phyloP scores from a whole-genome alignment of 1,140 invertebrate genomes.

The Cheumatopsyche charites region DNA sequence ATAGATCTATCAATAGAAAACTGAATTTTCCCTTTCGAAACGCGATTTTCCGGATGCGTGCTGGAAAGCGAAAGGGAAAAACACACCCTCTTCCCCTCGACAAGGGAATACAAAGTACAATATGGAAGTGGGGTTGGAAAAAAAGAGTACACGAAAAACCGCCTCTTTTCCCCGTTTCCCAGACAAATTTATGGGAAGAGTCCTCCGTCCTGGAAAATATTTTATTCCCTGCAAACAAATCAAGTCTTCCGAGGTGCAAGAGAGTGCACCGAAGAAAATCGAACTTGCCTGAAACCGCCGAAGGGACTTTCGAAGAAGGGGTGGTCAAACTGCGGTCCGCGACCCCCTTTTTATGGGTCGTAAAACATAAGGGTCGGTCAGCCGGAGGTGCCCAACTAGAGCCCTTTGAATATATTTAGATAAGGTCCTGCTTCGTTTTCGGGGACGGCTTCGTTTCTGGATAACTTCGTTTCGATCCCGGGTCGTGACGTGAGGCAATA shows the following conservation, averaged over 20 bases:
- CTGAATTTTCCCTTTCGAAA: conserved; percentile 3
- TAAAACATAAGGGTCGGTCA: conserved; percentile 26
- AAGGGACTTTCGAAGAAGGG: not conserved
- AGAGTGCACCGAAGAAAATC: conserved; percentile 7
- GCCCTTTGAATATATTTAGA: conserved; percentile 21
- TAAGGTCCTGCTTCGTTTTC: not conserved
- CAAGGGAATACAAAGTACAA: not conserved
- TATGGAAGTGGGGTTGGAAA: not conserved
- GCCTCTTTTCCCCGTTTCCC: not conserved
- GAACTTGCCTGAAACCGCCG: not conserved
- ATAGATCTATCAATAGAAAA: not conserved
- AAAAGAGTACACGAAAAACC: not conserved
- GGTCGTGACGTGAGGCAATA: too few relatives aligned
- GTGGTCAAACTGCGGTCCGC: not conserved
- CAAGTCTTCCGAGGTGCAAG: not conserved
- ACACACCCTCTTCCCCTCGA: too few relatives aligned
- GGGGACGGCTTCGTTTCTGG: too few relatives aligned
- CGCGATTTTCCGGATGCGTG: conserved; percentile 1
- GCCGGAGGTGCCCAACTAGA: not conserved
- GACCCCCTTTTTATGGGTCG: conserved; percentile 19
- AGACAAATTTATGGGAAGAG: conserved; percentile 22
- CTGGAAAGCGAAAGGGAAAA: not conserved
- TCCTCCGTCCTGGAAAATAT: not conserved
- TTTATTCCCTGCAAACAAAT: conserved; percentile 27
- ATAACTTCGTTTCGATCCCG: too few relatives aligned